Conservation (phyloP, 2,888 invertebrate genomes). For the Cheilosia pagana region DNA sequence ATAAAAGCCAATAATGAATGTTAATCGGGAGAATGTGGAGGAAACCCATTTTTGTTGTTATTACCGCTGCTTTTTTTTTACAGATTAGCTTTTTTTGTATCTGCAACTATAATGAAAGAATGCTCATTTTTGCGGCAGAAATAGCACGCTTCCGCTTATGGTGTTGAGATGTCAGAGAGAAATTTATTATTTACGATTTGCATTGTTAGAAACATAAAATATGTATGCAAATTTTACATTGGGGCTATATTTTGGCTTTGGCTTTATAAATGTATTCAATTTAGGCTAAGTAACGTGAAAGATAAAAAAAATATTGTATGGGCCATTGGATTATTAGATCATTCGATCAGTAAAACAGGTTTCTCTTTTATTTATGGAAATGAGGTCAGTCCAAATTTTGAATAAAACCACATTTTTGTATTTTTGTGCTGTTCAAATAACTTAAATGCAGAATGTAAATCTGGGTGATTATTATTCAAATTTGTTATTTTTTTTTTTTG, state of each 20-base stretch:
- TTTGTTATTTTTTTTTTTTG: neutral
- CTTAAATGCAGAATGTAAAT: neutral
- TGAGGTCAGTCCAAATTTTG: constrained; percentile 13
- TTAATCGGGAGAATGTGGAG: constrained; percentile 11
- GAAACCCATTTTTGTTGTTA: neutral
- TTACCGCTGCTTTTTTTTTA: neutral
- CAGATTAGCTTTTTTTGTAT: neutral
- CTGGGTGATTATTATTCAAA: neutral
- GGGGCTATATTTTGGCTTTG: neutral
- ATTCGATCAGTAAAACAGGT: constrained; percentile 16
- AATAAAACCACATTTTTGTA: neutral
- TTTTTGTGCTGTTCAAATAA: neutral
- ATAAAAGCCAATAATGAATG: neutral
- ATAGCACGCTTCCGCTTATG: neutral
- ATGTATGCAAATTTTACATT: constrained; percentile 3
- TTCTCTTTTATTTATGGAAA: constrained; percentile 28
- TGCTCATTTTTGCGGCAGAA: neutral
- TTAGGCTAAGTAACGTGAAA: constrained; percentile 6
- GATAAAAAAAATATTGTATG: neutral
- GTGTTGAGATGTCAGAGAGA: neutral
- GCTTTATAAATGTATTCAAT: constrained; percentile 7
- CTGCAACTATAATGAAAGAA: neutral
- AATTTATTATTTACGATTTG: neutral
- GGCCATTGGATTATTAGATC: constrained; percentile 24
- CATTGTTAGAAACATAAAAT: too few relatives aligned